Evolutionary conservation across 2,797 vertebrate species (phyloP).

Genomic region (Chaenodraco wilsoni): DNA sequence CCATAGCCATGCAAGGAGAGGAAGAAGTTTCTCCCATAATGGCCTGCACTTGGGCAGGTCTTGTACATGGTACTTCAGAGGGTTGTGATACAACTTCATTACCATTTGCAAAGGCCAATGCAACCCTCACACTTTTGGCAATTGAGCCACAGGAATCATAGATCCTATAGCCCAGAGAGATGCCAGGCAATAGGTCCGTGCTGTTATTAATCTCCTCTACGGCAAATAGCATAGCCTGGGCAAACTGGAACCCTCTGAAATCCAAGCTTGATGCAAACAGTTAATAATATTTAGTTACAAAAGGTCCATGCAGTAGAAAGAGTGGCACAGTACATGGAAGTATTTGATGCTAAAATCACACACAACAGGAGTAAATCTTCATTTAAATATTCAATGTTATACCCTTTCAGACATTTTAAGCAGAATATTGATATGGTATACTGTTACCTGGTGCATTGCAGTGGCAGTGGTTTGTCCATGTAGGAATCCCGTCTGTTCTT

Average conservation of each 20-base stretch:
- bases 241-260: conserved; percentile 79
- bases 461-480: conserved; percentile 55
- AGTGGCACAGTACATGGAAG: neutral
- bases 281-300: neutral
- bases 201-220: conserved; percentile 82
- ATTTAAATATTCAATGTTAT: neutral
- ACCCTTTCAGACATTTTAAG: neutral
- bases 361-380: neutral
- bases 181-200: conserved; percentile 72
- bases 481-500: conserved; percentile 61
- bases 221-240: conserved; percentile 79
- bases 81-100: conserved; percentile 38
- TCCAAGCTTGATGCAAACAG: conserved; percentile 68
- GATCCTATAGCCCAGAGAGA: conserved; percentile 76
- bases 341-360: neutral
- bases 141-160: conserved; percentile 77
- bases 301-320: neutral
- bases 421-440: neutral
- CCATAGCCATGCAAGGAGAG: conserved; percentile 74
- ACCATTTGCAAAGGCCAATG: conserved; percentile 73
- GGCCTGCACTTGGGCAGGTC: conserved; percentile 71
- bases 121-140: conserved; percentile 63
- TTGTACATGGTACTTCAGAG: conserved; percentile 52
- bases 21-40: conserved; percentile 81
- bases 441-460: conserved; percentile 78